phyloP scores from a whole-genome alignment of 1,140 invertebrate genomes.

The Drosophila arizonae region DNA sequence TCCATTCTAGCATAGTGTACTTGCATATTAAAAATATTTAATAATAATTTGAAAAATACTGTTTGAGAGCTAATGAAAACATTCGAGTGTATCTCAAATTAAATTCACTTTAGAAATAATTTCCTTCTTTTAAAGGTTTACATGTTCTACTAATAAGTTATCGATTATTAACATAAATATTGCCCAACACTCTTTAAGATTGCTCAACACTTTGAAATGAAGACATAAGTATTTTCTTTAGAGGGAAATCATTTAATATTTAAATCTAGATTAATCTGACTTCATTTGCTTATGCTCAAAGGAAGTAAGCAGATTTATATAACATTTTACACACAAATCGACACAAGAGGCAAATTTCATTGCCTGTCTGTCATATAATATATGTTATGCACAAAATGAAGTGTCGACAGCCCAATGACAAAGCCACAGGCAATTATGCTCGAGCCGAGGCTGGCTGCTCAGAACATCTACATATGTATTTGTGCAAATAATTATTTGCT shows the following conservation, averaged over 20 bases:
- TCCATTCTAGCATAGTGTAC: not conserved
- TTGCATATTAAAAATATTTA: not conserved
- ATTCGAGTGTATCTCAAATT: too few relatives aligned
- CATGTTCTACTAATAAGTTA: too few relatives aligned
- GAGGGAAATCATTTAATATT: too few relatives aligned
- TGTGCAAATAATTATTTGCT: conserved; percentile 68
- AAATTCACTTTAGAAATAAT: too few relatives aligned
- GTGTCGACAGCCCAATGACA: conserved; percentile 19
- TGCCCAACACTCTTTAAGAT: too few relatives aligned
- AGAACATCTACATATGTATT: not conserved
- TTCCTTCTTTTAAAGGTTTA: too few relatives aligned
- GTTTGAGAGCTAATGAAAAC: not conserved
- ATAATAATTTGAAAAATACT: not conserved
- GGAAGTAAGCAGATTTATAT: not conserved
- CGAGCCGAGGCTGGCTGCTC: not conserved
- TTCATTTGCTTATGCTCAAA: too few relatives aligned
- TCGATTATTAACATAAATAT: too few relatives aligned
- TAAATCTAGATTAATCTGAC: too few relatives aligned
- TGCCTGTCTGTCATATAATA: not conserved
- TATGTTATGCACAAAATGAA: not conserved
- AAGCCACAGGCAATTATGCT: conserved; percentile 54
- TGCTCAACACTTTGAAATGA: too few relatives aligned
- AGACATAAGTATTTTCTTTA: too few relatives aligned
- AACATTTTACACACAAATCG: not conserved
- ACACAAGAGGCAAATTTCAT: not conserved